phyloP scores from a whole-genome alignment of 2,797 vertebrate genomes.

The Chaunax sp. region DNA sequence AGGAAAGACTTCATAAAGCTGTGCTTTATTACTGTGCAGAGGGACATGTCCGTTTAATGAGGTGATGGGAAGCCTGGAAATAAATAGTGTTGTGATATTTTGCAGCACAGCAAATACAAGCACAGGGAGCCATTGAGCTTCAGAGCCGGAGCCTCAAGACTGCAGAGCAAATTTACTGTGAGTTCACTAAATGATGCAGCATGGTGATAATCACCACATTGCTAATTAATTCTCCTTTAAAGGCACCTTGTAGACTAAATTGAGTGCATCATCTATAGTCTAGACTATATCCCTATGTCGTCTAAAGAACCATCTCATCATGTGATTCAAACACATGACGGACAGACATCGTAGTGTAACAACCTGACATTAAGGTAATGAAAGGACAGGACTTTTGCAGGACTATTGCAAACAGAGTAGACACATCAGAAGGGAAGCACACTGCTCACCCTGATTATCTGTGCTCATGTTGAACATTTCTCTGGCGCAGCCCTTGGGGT shows the following conservation, averaged over 20 bases:
- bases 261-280: conserved; percentile 12
- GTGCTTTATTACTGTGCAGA: conserved; percentile 51
- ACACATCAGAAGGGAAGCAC: conserved; percentile 25
- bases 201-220: conserved; percentile 64
- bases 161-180: conserved; percentile 68
- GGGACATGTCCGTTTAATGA: conserved; percentile 73
- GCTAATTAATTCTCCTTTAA: conserved; percentile 53
- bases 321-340: neutral
- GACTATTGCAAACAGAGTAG: conserved; percentile 7
- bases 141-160: conserved; percentile 54
- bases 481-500: conserved; percentile 69
- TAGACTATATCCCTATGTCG: conserved; percentile 2
- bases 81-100: conserved; percentile 70
- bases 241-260: conserved; percentile 27
- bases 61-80: conserved; percentile 71
- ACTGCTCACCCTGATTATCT: conserved; percentile 50
- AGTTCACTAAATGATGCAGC: conserved; percentile 72
- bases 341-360: neutral
- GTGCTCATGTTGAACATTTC: conserved; percentile 62
- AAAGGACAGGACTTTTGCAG: conserved; percentile 12
- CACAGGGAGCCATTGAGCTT: conserved; percentile 69
- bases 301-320: neutral
- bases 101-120: conserved; percentile 70
- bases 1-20: conserved; percentile 38
- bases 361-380: conserved; percentile 18